Evolutionary conservation across 2,113 vertebrate genomes (phyloP).

Genomic region (Madoqua kirkii): DNA sequence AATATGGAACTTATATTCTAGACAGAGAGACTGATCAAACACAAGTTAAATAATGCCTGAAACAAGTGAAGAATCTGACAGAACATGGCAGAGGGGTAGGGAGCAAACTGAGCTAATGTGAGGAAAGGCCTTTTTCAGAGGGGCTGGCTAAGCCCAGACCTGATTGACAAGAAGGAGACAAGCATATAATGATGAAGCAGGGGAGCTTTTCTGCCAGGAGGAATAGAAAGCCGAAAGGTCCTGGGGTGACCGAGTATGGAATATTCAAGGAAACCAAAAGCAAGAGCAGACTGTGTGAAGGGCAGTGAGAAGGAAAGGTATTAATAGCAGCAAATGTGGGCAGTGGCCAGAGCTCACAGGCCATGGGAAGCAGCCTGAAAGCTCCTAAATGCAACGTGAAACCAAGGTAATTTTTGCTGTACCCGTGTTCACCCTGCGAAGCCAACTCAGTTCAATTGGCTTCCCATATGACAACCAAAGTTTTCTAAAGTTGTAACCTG

Average conservation of each 20-base stretch:
- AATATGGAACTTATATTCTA: background rate
- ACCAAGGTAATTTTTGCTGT: background rate
- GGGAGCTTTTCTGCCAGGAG: background rate
- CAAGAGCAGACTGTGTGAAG: background rate
- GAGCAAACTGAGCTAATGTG: background rate
- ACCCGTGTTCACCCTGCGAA: background rate
- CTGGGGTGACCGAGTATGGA: background rate
- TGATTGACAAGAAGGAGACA: background rate
- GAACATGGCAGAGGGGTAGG: background rate
- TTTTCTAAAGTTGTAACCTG: background rate
- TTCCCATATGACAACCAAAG: background rate
- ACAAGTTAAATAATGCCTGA: background rate
- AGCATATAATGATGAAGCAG: background rate
- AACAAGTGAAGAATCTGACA: background rate
- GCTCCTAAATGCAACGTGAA: background rate
- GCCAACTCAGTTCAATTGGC: background rate
- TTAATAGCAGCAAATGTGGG: background rate
- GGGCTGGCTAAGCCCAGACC: background rate
- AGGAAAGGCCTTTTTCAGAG: background rate
- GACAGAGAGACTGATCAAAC: background rate
- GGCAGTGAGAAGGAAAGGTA: background rate
- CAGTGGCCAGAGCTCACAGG: background rate
- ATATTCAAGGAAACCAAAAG: background rate
- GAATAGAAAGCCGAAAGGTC: background rate
- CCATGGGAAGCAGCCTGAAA: background rate